Conservation (phyloP, 2,888 invertebrate genomes). For the Xestia rhomboidea region DNA sequence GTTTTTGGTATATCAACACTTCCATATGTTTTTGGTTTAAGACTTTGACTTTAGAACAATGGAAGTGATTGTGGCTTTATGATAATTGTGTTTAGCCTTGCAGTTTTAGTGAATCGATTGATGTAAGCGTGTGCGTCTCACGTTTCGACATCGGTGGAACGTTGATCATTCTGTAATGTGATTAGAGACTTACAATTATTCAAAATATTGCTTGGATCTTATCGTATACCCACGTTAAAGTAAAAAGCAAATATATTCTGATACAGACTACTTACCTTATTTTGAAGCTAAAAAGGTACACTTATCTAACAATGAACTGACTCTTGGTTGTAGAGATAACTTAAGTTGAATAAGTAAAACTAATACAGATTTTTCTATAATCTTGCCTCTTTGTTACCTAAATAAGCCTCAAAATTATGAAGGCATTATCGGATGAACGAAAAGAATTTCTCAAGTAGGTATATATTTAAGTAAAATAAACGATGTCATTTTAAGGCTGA, state of each 20-base stretch:
- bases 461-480: conserved; percentile 2
- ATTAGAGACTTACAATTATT: neutral
- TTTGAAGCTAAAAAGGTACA: neutral
- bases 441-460: neutral
- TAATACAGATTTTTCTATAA: neutral
- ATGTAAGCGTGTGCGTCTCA: neutral
- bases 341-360: neutral
- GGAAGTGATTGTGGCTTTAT: neutral
- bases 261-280: neutral
- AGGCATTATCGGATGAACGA: neutral
- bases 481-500: neutral
- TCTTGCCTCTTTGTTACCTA: neutral
- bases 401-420: neutral
- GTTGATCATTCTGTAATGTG: neutral
- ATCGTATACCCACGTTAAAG: neutral
- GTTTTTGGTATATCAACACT: neutral
- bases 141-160: neutral
- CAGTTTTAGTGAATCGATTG: too few species aligned
- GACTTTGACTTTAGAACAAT: neutral
- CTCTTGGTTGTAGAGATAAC: neutral
- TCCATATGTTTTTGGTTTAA: neutral
- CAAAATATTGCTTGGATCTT: neutral
- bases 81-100: neutral
- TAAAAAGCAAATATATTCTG: neutral
- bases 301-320: neutral